A percentile compares a stretch with the other conserved stretches of the same genome.
phyloP scores from a whole-genome alignment of 2,888 invertebrate genomes.

The Mimumesa dahlbomi region DNA sequence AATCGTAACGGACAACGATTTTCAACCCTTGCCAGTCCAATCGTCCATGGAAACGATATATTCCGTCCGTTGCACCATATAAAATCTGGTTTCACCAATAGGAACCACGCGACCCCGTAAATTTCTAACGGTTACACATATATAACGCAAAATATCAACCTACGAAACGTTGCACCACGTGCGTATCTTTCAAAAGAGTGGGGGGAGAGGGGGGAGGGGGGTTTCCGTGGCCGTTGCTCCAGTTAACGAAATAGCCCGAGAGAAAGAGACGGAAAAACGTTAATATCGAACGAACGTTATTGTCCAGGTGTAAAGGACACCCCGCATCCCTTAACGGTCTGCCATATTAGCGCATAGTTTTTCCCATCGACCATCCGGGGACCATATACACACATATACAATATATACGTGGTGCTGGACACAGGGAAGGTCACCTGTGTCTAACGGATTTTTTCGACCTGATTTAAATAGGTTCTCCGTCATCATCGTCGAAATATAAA shows the following conservation, averaged over 20 bases:
- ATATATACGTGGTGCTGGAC: slow-evolving; percentile 52
- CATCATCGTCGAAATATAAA: slow-evolving; percentile 24
- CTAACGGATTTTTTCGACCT: slow-evolving; percentile 77
- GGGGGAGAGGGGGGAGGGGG: no score
- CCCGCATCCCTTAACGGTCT: slow-evolving; percentile 63
- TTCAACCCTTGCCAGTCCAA: no score
- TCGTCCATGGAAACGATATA: no score
- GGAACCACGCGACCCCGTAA: slow-evolving; percentile 14
- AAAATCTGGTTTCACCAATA: slow-evolving; percentile 40
- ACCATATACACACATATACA: slow-evolving; percentile 19
- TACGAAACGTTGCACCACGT: neutral
- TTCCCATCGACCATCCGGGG: slow-evolving; percentile 55
- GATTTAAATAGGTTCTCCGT: slow-evolving; percentile 75
- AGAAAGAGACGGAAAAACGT: slow-evolving; percentile 22
- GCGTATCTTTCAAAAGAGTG: slow-evolving; percentile 25
- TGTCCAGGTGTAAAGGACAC: slow-evolving; percentile 55
- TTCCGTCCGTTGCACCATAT: slow-evolving; percentile 61
- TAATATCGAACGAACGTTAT: slow-evolving; percentile 38
- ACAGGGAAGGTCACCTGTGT: slow-evolving; percentile 62
- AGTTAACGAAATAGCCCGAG: slow-evolving; percentile 61
- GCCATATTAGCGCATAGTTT: slow-evolving; percentile 32
- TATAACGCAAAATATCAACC: neutral
- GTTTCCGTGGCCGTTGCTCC: slow-evolving; percentile 67
- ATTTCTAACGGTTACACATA: slow-evolving; percentile 39
- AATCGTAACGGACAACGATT: no score